Conservation (phyloP, 1,140 invertebrate genomes). For the Trichomalopsis sarcophagae region DNA sequence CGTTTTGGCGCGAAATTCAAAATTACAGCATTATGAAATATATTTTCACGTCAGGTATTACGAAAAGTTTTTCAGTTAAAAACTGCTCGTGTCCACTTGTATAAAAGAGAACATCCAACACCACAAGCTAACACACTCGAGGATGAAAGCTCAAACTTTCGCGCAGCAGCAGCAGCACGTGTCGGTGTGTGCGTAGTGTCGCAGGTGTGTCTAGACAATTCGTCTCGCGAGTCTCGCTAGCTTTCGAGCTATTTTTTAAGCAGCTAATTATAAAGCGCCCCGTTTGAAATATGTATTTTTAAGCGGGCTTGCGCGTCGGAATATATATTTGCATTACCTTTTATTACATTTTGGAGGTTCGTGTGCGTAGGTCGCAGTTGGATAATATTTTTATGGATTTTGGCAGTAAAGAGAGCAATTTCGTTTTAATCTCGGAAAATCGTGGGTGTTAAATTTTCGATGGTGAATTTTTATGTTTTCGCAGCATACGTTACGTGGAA, state of each 20-base stretch:
- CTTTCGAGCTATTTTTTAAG: constrained; percentile 47
- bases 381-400: not conserved
- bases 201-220: constrained; percentile 31
- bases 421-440: too few species aligned
- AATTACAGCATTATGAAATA: too few species aligned
- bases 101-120: not conserved
- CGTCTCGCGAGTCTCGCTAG: constrained; percentile 18
- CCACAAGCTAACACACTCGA: not conserved
- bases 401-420: too few species aligned
- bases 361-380: not conserved
- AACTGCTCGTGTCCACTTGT: too few species aligned
- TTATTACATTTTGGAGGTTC: not conserved
- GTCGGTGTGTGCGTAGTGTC: not conserved
- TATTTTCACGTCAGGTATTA: too few species aligned
- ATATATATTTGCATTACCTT: not conserved
- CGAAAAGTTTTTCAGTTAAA: too few species aligned
- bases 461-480: not conserved
- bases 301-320: not conserved
- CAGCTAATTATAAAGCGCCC: constrained; percentile 43
- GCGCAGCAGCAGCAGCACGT: constrained; percentile 17
- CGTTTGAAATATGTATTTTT: constrained; percentile 43
- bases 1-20: too few species aligned
- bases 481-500: too few species aligned
- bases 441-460: not conserved
- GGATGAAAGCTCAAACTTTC: not conserved